These are phyloP conservation scores for Scatophagus argus DNA, from an alignment of 2,113 vertebrate genomes.

Conservation along the genomic window DNA sequence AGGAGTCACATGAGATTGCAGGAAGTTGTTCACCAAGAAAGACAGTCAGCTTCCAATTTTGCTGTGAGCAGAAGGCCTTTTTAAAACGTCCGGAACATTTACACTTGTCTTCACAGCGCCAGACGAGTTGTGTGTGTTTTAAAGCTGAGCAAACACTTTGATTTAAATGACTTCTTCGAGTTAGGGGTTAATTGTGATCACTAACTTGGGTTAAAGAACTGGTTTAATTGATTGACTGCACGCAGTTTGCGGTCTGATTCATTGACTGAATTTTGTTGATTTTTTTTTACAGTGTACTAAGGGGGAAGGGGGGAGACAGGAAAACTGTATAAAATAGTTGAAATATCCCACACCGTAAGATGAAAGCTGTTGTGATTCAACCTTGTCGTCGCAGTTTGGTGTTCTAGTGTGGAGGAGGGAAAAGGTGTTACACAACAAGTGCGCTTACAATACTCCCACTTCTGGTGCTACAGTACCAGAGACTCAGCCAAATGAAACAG, in stretches of 20 bases:
- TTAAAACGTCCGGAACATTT: neutral
- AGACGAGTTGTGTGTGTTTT: neutral
- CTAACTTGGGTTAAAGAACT: neutral
- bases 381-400: constrained; percentile 55
- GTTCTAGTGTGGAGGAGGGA: constrained; percentile 71
- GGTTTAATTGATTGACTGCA: neutral
- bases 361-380: constrained; percentile 65
- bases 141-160: neutral
- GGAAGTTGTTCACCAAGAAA: neutral
- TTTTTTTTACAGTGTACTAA: neutral
- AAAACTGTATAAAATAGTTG: constrained; percentile 1
- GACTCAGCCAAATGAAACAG: constrained; percentile 58
- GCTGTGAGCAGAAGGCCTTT: neutral
- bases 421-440: constrained; percentile 74
- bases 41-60: neutral
- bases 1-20: neutral
- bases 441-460: constrained; percentile 67
- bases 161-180: neutral
- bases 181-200: neutral
- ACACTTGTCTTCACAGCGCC: neutral
- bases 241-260: too few species aligned
- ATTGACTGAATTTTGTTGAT: neutral
- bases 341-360: constrained; percentile 39
- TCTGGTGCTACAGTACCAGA: constrained; percentile 47
- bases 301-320: neutral